Percentiles rank a stretch among this genome's conserved stretches.
Conservation (phyloP, 92 coral and sea anemone species). For the Micromussa lordhowensis region DNA sequence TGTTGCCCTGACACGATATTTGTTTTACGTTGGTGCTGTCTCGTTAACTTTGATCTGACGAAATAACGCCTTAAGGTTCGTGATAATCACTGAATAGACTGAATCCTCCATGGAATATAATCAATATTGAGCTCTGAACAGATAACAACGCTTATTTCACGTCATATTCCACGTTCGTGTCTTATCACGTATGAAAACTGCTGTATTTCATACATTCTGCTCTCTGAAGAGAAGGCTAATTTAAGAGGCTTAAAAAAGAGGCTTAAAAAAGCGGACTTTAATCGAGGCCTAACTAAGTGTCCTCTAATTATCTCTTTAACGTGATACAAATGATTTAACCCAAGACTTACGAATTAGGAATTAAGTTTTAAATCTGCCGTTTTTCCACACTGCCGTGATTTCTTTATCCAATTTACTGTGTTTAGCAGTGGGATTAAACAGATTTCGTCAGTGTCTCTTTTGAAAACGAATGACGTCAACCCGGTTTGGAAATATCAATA, state of each 20-base stretch:
- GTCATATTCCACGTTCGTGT: background rate
- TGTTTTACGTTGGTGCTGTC: background rate
- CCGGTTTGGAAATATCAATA: background rate
- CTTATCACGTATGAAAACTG: background rate
- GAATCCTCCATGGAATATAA: background rate
- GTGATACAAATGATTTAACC: conserved; percentile 14
- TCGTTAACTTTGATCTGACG: background rate
- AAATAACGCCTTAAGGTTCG: background rate
- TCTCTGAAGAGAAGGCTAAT: background rate
- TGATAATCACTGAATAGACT: conserved; percentile 3
- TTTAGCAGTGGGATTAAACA: conserved; percentile 2
- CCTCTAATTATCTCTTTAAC: conserved; percentile 8
- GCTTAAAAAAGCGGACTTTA: conserved; percentile 1
- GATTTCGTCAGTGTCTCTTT: conserved; percentile 5
- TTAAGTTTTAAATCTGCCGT: conserved; percentile 15
- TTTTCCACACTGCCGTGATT: background rate
- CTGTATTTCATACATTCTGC: background rate
- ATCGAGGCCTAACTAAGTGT: background rate
- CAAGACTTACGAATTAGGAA: too few species aligned
- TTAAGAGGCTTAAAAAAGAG: conserved; percentile 2
- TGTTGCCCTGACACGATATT: background rate
- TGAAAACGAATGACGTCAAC: background rate
- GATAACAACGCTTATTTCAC: background rate
- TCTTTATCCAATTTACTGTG: background rate
- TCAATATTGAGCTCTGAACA: background rate